These are phyloP conservation scores for Montipora foliosa DNA, from an alignment of 64 coral and sea anemone genomes.

Conservation along the genomic window DNA sequence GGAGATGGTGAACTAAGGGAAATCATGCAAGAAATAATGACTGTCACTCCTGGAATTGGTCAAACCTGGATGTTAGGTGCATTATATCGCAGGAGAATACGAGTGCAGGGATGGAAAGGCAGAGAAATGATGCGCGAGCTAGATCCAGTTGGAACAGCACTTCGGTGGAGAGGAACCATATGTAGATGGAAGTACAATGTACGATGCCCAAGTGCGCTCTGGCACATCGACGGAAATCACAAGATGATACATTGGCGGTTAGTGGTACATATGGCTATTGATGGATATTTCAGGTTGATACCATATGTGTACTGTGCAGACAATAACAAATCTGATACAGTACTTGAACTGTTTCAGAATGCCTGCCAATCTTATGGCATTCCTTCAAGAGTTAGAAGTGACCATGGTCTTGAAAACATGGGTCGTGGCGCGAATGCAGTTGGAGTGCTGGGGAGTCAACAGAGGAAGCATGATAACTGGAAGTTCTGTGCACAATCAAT, in stretches of 20 bases:
- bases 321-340: constrained; percentile 62
- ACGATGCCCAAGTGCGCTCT: constrained; percentile 31
- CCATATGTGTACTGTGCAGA: constrained; percentile 28
- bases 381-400: constrained; percentile 59
- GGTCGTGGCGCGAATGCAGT: constrained; percentile 38
- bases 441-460: constrained; percentile 34
- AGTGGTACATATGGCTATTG: constrained; percentile 49
- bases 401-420: constrained; percentile 76
- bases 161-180: constrained; percentile 38
- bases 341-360: constrained; percentile 56
- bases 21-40: constrained; percentile 67
- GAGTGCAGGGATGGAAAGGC: constrained; percentile 61
- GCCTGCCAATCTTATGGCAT: constrained; percentile 35
- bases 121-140: constrained; percentile 16
- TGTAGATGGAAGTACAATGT: constrained; percentile 39
- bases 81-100: constrained; percentile 45
- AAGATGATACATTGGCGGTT: constrained; percentile 52
- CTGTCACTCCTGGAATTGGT: constrained; percentile 29
- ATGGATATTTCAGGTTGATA: constrained; percentile 66
- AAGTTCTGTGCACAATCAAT: constrained; percentile 57
- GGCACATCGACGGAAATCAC: constrained; percentile 51
- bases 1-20: constrained; percentile 24
- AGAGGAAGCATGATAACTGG: constrained; percentile 74
- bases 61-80: constrained; percentile 30
- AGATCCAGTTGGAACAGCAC: constrained; percentile 66